Evolutionary conservation across 2,888 invertebrate species (phyloP).

Genomic region (Lasioglossum villosulum): DNA sequence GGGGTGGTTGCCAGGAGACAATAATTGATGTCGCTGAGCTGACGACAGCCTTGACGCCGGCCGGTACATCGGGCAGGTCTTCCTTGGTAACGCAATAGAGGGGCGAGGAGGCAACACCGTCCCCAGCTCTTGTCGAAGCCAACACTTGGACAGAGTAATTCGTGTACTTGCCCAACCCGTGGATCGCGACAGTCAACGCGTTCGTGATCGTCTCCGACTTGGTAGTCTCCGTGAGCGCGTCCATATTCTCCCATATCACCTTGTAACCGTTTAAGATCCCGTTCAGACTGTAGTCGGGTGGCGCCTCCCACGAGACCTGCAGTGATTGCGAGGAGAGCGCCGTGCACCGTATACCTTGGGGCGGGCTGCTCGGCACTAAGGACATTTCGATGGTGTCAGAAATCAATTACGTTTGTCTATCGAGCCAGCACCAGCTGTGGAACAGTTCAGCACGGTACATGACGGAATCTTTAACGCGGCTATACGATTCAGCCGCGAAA

Average conservation of each 20-base stretch:
- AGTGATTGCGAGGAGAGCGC: constrained; percentile 93
- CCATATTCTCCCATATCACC: constrained; percentile 86
- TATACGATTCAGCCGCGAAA: background rate
- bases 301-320: constrained; percentile 94
- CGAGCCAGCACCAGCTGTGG: background rate
- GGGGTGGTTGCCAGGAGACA: constrained; percentile 95
- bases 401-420: constrained; percentile 37
- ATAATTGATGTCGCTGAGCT: constrained; percentile 94
- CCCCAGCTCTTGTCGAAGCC: constrained; percentile 95
- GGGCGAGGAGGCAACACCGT: constrained; percentile 93
- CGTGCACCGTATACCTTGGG: constrained; percentile 92
- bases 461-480: background rate
- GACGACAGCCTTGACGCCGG: constrained; percentile 95
- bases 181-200: constrained; percentile 89
- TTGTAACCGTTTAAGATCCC: constrained; percentile 94
- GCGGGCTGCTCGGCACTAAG: constrained; percentile 93
- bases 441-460: background rate
- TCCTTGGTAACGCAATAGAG: constrained; percentile 95
- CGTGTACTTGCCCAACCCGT: constrained; percentile 92
- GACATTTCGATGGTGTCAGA: constrained; percentile 50
- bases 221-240: constrained; percentile 78
- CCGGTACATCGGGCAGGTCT: constrained; percentile 96
- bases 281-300: constrained; percentile 92
- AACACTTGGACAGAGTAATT: constrained; percentile 96
- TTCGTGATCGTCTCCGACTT: constrained; percentile 87